These are phyloP conservation scores for Phragmatobia fuliginosa DNA, from an alignment of 2,888 invertebrate genomes.

Conservation along the genomic window DNA sequence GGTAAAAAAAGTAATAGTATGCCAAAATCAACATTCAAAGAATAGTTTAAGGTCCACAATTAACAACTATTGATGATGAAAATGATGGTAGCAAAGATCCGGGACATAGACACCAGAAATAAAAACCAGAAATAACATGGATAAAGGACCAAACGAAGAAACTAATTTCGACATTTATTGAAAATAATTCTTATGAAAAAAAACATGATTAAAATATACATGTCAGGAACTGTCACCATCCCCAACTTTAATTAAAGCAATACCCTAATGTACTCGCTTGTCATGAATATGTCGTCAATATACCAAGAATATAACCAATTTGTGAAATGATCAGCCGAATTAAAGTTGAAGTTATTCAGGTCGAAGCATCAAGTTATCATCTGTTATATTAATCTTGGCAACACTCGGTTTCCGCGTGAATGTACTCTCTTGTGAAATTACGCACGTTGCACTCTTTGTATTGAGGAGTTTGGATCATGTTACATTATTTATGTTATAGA, in stretches of 20 bases:
- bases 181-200: neutral
- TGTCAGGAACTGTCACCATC: slow-evolving; percentile 17
- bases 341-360: slow-evolving; percentile 29
- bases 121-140: neutral
- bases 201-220: slow-evolving; percentile 17
- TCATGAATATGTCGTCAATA: slow-evolving; percentile 30
- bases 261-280: neutral
- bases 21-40: too few species aligned
- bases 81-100: too few species aligned
- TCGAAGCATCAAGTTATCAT: slow-evolving; percentile 40
- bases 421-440: slow-evolving; percentile 20
- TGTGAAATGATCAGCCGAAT: slow-evolving; percentile 19
- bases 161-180: neutral
- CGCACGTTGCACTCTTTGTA: slow-evolving; percentile 27
- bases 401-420: slow-evolving; percentile 29
- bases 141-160: neutral
- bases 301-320: slow-evolving; percentile 23
- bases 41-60: too few species aligned
- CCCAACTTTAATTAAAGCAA: slow-evolving; percentile 13
- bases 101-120: neutral
- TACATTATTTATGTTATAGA: slow-evolving; percentile 16
- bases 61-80: too few species aligned
- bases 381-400: slow-evolving; percentile 37
- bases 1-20: too few species aligned
- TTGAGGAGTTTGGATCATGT: slow-evolving; percentile 20